These are phyloP conservation scores for Galleria mellonella DNA, from an alignment of 1,140 invertebrate genomes.

Conservation along the genomic window DNA sequence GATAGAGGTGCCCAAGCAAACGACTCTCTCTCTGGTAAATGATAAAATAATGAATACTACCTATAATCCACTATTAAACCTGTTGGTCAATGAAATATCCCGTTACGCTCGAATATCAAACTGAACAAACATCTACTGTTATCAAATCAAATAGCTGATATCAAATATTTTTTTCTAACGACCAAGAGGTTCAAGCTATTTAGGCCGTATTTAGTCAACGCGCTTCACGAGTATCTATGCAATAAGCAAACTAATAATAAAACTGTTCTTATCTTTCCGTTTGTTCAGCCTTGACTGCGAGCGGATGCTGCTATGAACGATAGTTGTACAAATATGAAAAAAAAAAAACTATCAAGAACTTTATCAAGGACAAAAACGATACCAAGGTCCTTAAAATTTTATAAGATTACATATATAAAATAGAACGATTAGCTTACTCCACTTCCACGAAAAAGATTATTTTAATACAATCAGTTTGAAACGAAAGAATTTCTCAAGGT, in stretches of 20 bases:
- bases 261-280: conserved; percentile 22
- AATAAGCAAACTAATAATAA: conserved; percentile 19
- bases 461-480: conserved; percentile 2
- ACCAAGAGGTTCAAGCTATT: conserved; percentile 26
- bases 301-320: conserved; percentile 33
- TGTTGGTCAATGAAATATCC: neutral
- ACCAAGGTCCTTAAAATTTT: conserved; percentile 6
- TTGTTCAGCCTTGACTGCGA: conserved; percentile 28
- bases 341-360: conserved; percentile 6
- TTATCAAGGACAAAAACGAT: conserved; percentile 16
- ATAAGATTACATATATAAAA: conserved; percentile 8
- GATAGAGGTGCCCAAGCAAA: no score
- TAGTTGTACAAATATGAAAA: conserved; percentile 21
- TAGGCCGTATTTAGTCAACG: conserved; percentile 18
- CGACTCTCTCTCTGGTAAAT: no score
- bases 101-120: neutral
- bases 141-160: conserved; percentile 10
- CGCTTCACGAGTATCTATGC: conserved; percentile 15
- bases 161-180: conserved; percentile 14
- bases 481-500: conserved; percentile 20
- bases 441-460: conserved; percentile 1
- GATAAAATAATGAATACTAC: no score
- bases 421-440: neutral
- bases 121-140: neutral
- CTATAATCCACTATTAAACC: no score